Base-by-base conservation (phyloP, 2,113 vertebrate genomes). In the Thamnaconus septentrionalis region DNA sequence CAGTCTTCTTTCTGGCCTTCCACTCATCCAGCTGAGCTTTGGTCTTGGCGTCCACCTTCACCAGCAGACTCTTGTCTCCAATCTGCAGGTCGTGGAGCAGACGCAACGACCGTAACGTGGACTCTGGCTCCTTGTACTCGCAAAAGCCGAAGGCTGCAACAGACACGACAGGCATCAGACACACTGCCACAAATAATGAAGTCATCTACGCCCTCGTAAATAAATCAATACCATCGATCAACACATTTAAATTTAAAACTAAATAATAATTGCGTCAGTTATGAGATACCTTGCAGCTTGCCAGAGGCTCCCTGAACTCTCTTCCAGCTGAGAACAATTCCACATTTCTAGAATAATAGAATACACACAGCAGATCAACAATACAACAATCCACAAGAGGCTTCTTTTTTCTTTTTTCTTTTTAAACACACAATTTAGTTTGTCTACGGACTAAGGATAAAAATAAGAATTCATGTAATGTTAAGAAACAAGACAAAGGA, bases 11-110 rank as follows among this genome's bases (percentile, higher is more conserved):
- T 85, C 97, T 98, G 76, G 96, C 97, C 88, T 99, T 99, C 96
- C 96, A 99, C 78, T 98, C 97, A 64, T 99, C 97, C 63, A 99
- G 89, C 67, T 99, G 97, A 69, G 96, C 95, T 88, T 99, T 98
- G 67, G 97, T 99, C 88, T 99, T 99, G 54, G 97, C 96, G 79
- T 99, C 97, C 82, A 99, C 97, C 91, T 98, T 99, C 60, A 99
- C 97, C 45, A 99, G 92, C 57, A 99, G 90, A 79, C 96, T 99
- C 91, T 98, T 98, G 84, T 98, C 97, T 76, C 96, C 97, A 69
- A 99, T 95, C 80, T 94, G 94, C 39, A 99, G 93, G 73, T 99
- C 96, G 61, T 99, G 97, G 11, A 99, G 92, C 55, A 99, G 88
- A 56, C 97, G 93, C 59, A 99, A 85, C 2, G 97, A 92, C 61